Base-by-base conservation (phyloP, 2,113 vertebrate species). In the Centropus unirufus region DNA sequence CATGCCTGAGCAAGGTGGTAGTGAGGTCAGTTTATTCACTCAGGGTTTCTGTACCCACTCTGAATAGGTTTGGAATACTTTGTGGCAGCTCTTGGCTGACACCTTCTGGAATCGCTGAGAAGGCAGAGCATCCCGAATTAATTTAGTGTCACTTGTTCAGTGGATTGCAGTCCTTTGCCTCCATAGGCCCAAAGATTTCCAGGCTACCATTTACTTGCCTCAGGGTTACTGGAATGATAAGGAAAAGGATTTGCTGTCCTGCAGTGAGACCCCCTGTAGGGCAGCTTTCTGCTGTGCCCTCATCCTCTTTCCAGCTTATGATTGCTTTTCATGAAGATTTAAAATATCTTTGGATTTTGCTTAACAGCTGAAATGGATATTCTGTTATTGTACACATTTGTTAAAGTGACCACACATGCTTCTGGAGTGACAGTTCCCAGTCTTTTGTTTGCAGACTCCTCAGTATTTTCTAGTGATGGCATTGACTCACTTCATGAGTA, bases 31-130 rank as follows among this genome's bases (percentile, higher is more conserved):
- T 34, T 58, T 17, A 4, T 24, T 78, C 36, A 8, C 22, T 46
- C 61, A 0, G 5, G 12, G 7, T 21, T 74, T 74, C 54, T 66
- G 17, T 22, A 7, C 40, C 30, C 36, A 36, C 36, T 36, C 39
- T 17, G 36, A 68, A 5, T 36, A 44, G 21, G 7, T 72, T 58
- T 55, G 34, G 18, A 64, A 15, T 29, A 8, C 12, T 47, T 72
- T 82, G 27, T 85, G 57, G 44, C 70, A 76, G 62, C 51, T 42
- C 79, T 96, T 69, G 89, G 42, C 80, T 96, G 87, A 93, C 58
- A 75, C 36, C 62, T 93, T 88, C 86, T 96, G 95, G 92, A 83
- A 18, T 52, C 68, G 8, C 44, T 61, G 8, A 55, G 76, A 63
- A 44, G 49, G 22, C 54, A 93, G 68, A 75, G 57, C 44, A 34